A percentile compares a stretch with the other conserved stretches of the same genome.
Conservation (phyloP, 2,888 invertebrate species). For the Melanostoma scalare region DNA sequence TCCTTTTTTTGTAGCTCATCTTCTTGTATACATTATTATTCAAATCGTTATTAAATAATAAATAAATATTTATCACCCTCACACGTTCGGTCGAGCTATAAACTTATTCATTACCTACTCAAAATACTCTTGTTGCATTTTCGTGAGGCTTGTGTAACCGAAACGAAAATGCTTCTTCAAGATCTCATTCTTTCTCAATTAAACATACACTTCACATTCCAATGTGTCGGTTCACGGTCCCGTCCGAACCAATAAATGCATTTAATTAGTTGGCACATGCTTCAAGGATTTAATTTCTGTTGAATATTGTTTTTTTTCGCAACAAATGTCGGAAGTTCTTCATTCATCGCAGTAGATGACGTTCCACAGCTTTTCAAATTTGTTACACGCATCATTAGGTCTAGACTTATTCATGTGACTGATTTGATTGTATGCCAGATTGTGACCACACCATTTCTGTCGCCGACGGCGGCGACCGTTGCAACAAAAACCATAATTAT, state of each 20-base stretch:
- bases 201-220: neutral
- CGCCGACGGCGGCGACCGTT: no score
- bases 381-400: slow-evolving; percentile 60
- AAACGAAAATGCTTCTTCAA: no score
- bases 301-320: slow-evolving; percentile 1
- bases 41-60: no score
- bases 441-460: slow-evolving; percentile 1
- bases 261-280: slow-evolving; percentile 60
- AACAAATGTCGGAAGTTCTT: slow-evolving; percentile 52
- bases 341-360: slow-evolving; percentile 35
- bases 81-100: no score
- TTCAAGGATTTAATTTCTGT: slow-evolving; percentile 44
- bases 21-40: no score
- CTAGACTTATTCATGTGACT: slow-evolving; percentile 57
- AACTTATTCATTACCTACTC: no score
- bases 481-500: no score
- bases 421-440: slow-evolving; percentile 56
- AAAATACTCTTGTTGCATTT: no score
- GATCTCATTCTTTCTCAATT: no score
- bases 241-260: slow-evolving; percentile 29
- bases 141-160: no score
- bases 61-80: no score
- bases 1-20: no score
- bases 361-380: slow-evolving; percentile 36
- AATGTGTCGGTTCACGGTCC: slow-evolving; percentile 15